Evolutionary conservation across 2,113 vertebrate species (phyloP).

Genomic region (Narcine bancroftii): DNA sequence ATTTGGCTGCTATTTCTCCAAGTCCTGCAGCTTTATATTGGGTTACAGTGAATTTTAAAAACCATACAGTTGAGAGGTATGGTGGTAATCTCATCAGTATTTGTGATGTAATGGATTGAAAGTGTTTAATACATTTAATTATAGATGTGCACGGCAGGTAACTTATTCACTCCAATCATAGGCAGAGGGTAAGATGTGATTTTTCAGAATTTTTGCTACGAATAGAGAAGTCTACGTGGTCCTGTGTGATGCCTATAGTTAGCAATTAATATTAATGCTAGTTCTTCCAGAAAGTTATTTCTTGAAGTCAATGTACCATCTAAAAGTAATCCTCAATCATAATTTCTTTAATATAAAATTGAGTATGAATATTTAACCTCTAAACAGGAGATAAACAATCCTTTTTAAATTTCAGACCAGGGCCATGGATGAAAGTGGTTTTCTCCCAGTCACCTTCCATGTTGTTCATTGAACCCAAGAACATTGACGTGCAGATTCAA

Average conservation of each 20-base stretch:
- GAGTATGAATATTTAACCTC: not conserved
- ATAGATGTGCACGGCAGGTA: not conserved
- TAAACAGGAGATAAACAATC: too few relatives aligned
- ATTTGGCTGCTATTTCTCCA: not conserved
- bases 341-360: not conserved
- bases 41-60: not conserved
- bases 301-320: not conserved
- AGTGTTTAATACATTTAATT: not conserved
- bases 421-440: not conserved
- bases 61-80: constrained; percentile 30
- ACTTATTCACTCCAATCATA: not conserved
- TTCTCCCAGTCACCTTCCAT: not conserved
- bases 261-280: not conserved
- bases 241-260: not conserved
- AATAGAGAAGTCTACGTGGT: not conserved
- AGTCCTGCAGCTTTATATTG: not conserved
- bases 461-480: not conserved
- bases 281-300: not conserved
- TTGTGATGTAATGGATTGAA: not conserved
- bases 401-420: not conserved
- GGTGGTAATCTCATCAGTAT: not conserved
- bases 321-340: not conserved
- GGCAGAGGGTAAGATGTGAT: not conserved
- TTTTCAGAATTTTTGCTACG: not conserved
- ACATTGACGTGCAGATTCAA: not conserved